Conservation (phyloP, 2,888 invertebrate species). For the Pachliopta kotzebuea region DNA sequence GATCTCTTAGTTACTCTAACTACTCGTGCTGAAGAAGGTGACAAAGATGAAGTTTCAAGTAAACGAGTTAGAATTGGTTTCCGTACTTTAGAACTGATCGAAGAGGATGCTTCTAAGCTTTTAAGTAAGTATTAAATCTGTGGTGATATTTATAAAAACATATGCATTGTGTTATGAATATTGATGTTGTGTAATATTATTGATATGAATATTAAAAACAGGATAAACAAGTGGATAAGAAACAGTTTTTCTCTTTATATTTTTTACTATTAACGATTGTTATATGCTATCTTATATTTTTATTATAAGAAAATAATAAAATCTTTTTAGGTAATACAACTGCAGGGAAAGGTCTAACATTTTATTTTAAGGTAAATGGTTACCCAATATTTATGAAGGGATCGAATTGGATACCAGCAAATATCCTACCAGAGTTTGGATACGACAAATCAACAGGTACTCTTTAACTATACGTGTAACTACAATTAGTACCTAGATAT, state of each 20-base stretch:
- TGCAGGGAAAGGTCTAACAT: constrained; percentile 83
- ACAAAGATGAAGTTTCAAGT: constrained; percentile 48
- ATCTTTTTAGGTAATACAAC: constrained; percentile 56
- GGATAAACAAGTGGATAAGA: no score
- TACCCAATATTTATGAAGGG: constrained; percentile 96
- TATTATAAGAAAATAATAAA: neutral
- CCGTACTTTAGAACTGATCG: constrained; percentile 90
- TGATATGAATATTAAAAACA: neutral
- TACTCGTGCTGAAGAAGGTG: constrained; percentile 40
- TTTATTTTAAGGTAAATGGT: constrained; percentile 93
- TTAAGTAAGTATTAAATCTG: constrained; percentile 46
- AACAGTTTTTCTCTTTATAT: no score
- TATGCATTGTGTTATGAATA: neutral
- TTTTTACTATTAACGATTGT: neutral
- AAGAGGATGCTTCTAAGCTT: constrained; percentile 79
- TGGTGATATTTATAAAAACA: neutral
- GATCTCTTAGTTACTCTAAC: constrained; percentile 77
- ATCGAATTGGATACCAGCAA: constrained; percentile 95
- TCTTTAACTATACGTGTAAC: no score
- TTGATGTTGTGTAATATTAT: neutral
- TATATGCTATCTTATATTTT: neutral
- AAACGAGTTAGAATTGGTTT: constrained; percentile 89
- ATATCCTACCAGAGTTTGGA: constrained; percentile 89
- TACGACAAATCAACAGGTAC: constrained; percentile 69
- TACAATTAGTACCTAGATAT: no score